Percentiles rank a stretch among this genome's conserved stretches.
These are phyloP conservation scores for Rhysida immarginata DNA, from an alignment of 1,140 invertebrate genomes.

Conservation along the genomic window DNA sequence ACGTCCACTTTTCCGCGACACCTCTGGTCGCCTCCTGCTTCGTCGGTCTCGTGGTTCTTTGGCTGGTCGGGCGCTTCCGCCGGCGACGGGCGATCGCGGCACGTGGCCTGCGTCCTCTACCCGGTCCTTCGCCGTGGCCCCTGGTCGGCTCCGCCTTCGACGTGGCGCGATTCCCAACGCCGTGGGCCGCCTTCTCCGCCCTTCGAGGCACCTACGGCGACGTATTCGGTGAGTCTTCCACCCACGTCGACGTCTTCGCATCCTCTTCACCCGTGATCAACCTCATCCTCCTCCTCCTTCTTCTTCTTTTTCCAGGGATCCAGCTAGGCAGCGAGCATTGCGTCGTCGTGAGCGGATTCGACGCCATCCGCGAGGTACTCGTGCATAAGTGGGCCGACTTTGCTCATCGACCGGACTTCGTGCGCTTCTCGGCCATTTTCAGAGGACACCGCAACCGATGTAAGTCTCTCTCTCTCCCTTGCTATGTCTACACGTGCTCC, in stretches of 20 bases:
- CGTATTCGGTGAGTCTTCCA: not conserved
- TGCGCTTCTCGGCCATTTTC: constrained; percentile 48
- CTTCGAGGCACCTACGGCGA: not conserved
- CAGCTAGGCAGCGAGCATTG: constrained; percentile 50
- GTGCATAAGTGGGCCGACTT: constrained; percentile 63
- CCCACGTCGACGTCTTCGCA: not conserved
- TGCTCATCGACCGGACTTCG: constrained; percentile 61
- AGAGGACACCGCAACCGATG: constrained; percentile 48
- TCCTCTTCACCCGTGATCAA: not conserved
- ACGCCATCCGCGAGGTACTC: constrained; percentile 57
- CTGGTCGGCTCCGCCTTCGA: not conserved
- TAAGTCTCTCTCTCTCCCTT: no score
- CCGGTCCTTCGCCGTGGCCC: not conserved
- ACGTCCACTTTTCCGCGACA: no score
- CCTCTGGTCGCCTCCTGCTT: not conserved
- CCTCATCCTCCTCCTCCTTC: not conserved
- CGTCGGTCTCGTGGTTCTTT: not conserved
- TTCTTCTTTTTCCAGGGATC: constrained; percentile 23
- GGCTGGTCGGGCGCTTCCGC: not conserved
- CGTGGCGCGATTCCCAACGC: not conserved
- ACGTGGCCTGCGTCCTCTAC: not conserved
- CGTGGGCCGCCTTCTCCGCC: not conserved
- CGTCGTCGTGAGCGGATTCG: constrained; percentile 57
- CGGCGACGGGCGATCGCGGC: not conserved
- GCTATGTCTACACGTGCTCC: no score